Base-by-base conservation (phyloP, 1,140 invertebrate genomes). In the Muscidifurax raptorellus region DNA sequence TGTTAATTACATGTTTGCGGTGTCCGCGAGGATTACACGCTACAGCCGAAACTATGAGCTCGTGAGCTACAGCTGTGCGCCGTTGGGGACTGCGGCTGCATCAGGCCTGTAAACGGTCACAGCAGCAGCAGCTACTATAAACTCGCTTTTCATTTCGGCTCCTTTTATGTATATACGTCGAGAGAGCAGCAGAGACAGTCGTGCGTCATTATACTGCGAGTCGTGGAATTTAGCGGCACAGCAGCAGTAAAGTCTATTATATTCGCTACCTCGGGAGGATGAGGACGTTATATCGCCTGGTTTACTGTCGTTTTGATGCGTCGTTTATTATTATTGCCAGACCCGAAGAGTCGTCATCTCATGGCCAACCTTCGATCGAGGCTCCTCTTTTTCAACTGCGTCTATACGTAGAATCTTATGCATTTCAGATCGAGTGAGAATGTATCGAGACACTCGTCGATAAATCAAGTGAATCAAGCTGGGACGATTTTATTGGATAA, bases 1-100 rank as follows among this genome's bases (percentile, higher is more conserved):
- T 93, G 92, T 93, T 93, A 92, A 93, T 93, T 93, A 93, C 92
- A 91, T 93, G 92, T 93, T 93, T 93, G 91, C 90, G 92, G 92
- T 91, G 90, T 92, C 91, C 91, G 89, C 90, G 89, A 91, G 92
- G 91, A 93, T 93, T 92, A 93, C 91, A 91, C 91, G 90, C 90
- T 91, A 91, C 90, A 92, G 90, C 91, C 92, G 89, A 93, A 93
- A 92, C 92, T 92, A 92, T 91, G 90, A 91, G 91, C 89, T 90
- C 82, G 87, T 66, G 81, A 83, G 84, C 83, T 87, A 88, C 86
- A 86, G 84, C 81, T 30, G 72, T 27, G 72, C 27, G 18, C 28
- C 76, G 15, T 27, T 18, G 7, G 27, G 25, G 25, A 15, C 27
- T 27, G 2, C 22, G 22, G 47, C 40, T 15, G 67, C 40, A 3